These are phyloP conservation scores for Adineta ricciae DNA, from an alignment of 2,888 invertebrate species.

Conservation along the genomic window DNA sequence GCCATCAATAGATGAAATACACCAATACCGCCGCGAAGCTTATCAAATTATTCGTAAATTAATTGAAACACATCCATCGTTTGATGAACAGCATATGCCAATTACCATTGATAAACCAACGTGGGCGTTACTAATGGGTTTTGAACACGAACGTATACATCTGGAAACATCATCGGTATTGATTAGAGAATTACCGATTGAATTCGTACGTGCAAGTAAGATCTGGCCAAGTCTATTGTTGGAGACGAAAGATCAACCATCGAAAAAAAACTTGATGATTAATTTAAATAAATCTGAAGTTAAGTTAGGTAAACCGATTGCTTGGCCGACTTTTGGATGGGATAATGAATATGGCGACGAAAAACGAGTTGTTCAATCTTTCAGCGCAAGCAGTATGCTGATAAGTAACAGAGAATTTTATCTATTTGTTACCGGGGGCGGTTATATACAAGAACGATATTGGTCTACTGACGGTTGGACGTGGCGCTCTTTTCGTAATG, in stretches of 20 bases:
- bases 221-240: slow-evolving; percentile 38
- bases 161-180: slow-evolving; percentile 47
- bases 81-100: slow-evolving; percentile 29
- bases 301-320: slow-evolving; percentile 42
- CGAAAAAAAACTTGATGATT: slow-evolving; percentile 39
- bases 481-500: slow-evolving; percentile 42
- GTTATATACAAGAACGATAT: slow-evolving; percentile 40
- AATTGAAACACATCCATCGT: slow-evolving; percentile 43
- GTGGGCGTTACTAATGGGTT: slow-evolving; percentile 47
- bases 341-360: slow-evolving; percentile 46
- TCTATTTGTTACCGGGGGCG: slow-evolving; percentile 43
- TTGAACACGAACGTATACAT: slow-evolving; percentile 48
- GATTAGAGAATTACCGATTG: slow-evolving; percentile 45
- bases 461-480: slow-evolving; percentile 47
- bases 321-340: slow-evolving; percentile 46
- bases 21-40: slow-evolving; percentile 42
- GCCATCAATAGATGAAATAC: slow-evolving; percentile 42
- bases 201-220: slow-evolving; percentile 40
- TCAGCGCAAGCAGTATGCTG: slow-evolving; percentile 43
- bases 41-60: slow-evolving; percentile 40
- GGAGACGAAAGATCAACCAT: slow-evolving; percentile 13
- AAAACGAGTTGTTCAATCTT: slow-evolving; percentile 39
- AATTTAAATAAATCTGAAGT: slow-evolving; percentile 38
- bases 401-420: slow-evolving; percentile 44
- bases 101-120: not conserved